Evolutionary conservation across 2,797 vertebrate genomes (phyloP).

Genomic region (Myiotriccus ornatus): DNA sequence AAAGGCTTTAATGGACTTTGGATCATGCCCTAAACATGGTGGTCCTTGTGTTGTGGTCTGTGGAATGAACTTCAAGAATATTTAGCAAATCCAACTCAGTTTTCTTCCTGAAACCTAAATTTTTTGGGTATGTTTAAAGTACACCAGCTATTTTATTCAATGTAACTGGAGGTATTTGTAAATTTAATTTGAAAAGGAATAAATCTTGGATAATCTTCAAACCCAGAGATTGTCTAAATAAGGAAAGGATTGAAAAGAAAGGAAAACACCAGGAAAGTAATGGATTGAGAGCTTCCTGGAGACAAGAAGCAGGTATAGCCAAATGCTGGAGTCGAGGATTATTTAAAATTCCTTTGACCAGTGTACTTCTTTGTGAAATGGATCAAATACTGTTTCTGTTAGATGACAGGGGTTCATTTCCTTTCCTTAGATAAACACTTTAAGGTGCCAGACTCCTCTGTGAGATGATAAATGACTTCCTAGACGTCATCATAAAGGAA

Average conservation of each 20-base stretch:
- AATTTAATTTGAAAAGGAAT: slow-evolving; percentile 50
- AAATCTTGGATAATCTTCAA: slow-evolving; percentile 48
- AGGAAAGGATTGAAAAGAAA: slow-evolving; percentile 60
- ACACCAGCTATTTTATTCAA: slow-evolving; percentile 34
- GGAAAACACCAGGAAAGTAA: slow-evolving; percentile 60
- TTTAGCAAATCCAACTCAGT: background rate
- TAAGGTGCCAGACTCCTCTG: slow-evolving; percentile 71
- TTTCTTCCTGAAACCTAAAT: slow-evolving; percentile 25
- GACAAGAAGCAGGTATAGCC: slow-evolving; percentile 70
- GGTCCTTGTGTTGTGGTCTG: background rate
- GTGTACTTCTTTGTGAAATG: slow-evolving; percentile 35
- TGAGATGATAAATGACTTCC: slow-evolving; percentile 77
- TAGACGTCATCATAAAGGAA: slow-evolving; percentile 74
- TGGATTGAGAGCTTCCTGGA: slow-evolving; percentile 40
- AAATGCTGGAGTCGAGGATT: slow-evolving; percentile 15
- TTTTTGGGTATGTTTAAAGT: slow-evolving; percentile 50
- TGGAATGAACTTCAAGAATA: background rate
- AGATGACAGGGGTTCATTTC: slow-evolving; percentile 74
- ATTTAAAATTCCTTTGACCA: slow-evolving; percentile 70
- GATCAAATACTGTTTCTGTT: slow-evolving; percentile 69
- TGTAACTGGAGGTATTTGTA: slow-evolving; percentile 41
- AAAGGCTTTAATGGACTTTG: background rate
- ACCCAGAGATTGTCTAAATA: slow-evolving; percentile 59
- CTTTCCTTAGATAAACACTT: slow-evolving; percentile 78
- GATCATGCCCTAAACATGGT: background rate